Evolutionary conservation across 2,888 invertebrate species (phyloP).

Genomic region (Apamea crenata): DNA sequence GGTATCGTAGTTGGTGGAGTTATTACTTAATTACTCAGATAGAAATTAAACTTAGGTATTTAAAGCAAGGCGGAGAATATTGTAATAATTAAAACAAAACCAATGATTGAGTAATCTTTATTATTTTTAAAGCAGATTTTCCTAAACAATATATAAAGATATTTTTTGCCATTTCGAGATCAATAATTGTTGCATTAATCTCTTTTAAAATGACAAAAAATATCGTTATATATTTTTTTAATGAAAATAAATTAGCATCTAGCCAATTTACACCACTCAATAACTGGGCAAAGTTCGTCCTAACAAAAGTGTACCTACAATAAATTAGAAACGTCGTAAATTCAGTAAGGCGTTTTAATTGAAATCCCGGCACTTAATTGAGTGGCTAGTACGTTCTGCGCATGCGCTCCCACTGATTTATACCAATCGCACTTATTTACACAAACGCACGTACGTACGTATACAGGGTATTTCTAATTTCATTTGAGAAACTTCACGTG

Average conservation of each 20-base stretch:
- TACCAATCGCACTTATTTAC: slow-evolving; percentile 82
- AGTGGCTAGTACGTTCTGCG: slow-evolving; percentile 79
- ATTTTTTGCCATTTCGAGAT: too few relatives aligned
- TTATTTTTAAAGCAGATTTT: too few relatives aligned
- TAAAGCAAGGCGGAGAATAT: too few relatives aligned
- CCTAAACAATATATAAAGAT: too few relatives aligned
- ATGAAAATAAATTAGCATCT: slow-evolving; percentile 8
- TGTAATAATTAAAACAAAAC: too few relatives aligned
- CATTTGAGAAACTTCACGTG: neutral
- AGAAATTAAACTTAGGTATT: neutral
- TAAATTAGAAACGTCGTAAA: slow-evolving; percentile 87
- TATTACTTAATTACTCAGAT: slow-evolving; percentile 4
- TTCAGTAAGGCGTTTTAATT: slow-evolving; percentile 87
- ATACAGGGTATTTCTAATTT: slow-evolving; percentile 25
- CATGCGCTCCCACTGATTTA: slow-evolving; percentile 85
- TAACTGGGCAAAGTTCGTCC: slow-evolving; percentile 42
- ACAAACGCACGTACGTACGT: slow-evolving; percentile 23
- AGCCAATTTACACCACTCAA: slow-evolving; percentile 31
- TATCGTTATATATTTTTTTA: too few relatives aligned
- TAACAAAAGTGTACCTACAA: slow-evolving; percentile 68
- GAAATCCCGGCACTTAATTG: slow-evolving; percentile 88
- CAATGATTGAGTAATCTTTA: too few relatives aligned
- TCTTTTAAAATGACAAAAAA: too few relatives aligned
- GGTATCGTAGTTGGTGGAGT: neutral
- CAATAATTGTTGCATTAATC: too few relatives aligned